Evolutionary conservation across 2,888 invertebrate species (phyloP), one percentile per base, ranked within the genome.

Genomic region (Athalia rosae): DNA sequence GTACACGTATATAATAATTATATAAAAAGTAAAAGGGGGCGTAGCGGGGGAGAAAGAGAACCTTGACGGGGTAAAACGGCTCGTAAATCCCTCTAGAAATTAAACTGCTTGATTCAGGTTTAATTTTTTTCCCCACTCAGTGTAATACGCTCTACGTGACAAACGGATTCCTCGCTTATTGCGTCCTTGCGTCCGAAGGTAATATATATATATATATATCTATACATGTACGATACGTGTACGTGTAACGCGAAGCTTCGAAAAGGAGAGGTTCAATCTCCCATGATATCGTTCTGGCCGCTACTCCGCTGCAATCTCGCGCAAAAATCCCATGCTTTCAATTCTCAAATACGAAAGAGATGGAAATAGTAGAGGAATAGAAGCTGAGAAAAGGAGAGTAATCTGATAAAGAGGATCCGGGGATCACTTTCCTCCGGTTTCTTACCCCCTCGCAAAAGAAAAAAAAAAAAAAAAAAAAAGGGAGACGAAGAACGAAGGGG

Each of bases 131-230:
- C 41, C 58, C 48, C 71, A 71, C 71, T 71, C 71, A 43, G 71
- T 11, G 4, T 71, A 71, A 71, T 71, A 71, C 58, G 56, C n/a
- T 58, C 58, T 71, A 71, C 71, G 71, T 71, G 71, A 71, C 71
- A 58, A 71, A 71, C 71, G 71, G 71, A 71, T 71, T 71, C 56
- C 13, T 43, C 71, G 41, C 58, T 58, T 71, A 58, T 58, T 58
- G 71, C 71, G 71, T 28, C 71, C n/a, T 58, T 58, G 28, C 11
- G 8, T 67, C 41, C n/a, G n/a, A 28, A 13, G 15, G 3, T 8
- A 53, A n/a, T 11, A 11, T 3, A 53, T 53, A 4, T 53, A 11
- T n/a, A n/a, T 53, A 6, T 5, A 53, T 53, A 53, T n/a, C n/a
- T n/a, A n/a, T n/a, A n/a, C n/a, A 28, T 28, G 28, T 28, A 28